Evolutionary conservation across 2,888 invertebrate species (phyloP).

Genomic region (Dorcus hopei): DNA sequence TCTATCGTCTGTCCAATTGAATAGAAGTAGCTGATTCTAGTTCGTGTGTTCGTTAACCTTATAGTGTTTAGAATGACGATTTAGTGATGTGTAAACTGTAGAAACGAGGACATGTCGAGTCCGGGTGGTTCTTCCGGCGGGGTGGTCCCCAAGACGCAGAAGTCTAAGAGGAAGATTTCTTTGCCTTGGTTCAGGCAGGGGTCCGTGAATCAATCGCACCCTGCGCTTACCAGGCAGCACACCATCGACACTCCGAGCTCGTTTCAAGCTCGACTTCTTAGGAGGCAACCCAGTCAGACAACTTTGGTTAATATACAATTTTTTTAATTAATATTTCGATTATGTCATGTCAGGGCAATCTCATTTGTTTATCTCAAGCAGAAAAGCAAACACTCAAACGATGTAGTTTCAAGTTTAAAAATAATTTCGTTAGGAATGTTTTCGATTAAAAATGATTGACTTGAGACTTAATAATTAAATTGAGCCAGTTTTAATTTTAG

Average conservation of each 20-base stretch:
- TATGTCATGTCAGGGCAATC: neutral
- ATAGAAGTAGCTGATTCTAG: too few species aligned
- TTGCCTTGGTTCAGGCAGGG: slow-evolving; percentile 87
- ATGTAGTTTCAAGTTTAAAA: neutral
- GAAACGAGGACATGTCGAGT: slow-evolving; percentile 24
- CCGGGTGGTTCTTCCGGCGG: slow-evolving; percentile 31
- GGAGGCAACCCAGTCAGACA: slow-evolving; percentile 63
- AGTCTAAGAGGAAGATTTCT: slow-evolving; percentile 80
- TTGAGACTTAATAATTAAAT: too few species aligned
- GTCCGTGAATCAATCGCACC: slow-evolving; percentile 70
- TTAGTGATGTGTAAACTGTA: neutral
- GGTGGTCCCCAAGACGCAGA: slow-evolving; percentile 56
- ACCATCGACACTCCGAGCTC: slow-evolving; percentile 88
- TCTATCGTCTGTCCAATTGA: too few species aligned
- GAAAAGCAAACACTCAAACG: too few species aligned
- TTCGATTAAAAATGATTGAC: too few species aligned
- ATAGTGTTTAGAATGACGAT: neutral
- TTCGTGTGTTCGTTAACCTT: too few species aligned
- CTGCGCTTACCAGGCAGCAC: slow-evolving; percentile 77
- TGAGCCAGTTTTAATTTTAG: too few species aligned
- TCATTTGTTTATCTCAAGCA: too few species aligned
- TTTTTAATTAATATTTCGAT: neutral
- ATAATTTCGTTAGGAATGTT: too few species aligned
- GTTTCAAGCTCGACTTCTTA: slow-evolving; percentile 73
- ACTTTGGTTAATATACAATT: slow-evolving; percentile 41